These are phyloP conservation scores for Aricia artaxerxes DNA, from an alignment of 2,888 invertebrate genomes.

Conservation along the genomic window DNA sequence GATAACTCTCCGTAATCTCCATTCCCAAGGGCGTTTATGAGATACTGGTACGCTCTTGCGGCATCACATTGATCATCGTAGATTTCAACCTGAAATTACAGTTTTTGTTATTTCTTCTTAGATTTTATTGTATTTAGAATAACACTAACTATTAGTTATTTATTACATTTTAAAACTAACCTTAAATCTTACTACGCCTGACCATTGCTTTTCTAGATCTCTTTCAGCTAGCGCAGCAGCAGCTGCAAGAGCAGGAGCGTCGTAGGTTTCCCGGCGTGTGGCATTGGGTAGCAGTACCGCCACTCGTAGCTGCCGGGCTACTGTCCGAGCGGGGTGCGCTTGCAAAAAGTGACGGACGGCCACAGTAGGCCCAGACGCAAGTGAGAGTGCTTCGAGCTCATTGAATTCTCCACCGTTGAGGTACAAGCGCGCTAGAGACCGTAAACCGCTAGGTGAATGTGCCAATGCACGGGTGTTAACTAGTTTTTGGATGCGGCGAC, in stretches of 20 bases:
- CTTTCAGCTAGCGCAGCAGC: constrained; percentile 61
- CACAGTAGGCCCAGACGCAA: constrained; percentile 41
- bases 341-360: constrained; percentile 49
- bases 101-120: background rate
- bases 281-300: constrained; percentile 51
- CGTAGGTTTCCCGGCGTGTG: constrained; percentile 50
- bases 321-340: constrained; percentile 46
- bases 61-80: constrained; percentile 62
- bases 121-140: no score
- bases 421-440: constrained; percentile 52
- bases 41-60: constrained; percentile 57
- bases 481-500: constrained; percentile 59
- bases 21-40: constrained; percentile 58
- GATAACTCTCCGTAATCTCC: constrained; percentile 61
- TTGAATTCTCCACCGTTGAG: constrained; percentile 49
- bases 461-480: constrained; percentile 57
- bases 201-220: constrained; percentile 43
- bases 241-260: constrained; percentile 51
- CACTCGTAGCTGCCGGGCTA: constrained; percentile 51
- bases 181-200: constrained; percentile 39
- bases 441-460: constrained; percentile 53
- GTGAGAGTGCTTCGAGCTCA: constrained; percentile 46
- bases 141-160: background rate
- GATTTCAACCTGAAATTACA: constrained; percentile 49
- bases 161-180: constrained; percentile 31